A percentile compares a stretch with the other conserved stretches of the same genome.
These are phyloP conservation scores for Eucera pruinosa DNA, from an alignment of 2,888 invertebrate genomes.

Conservation along the genomic window DNA sequence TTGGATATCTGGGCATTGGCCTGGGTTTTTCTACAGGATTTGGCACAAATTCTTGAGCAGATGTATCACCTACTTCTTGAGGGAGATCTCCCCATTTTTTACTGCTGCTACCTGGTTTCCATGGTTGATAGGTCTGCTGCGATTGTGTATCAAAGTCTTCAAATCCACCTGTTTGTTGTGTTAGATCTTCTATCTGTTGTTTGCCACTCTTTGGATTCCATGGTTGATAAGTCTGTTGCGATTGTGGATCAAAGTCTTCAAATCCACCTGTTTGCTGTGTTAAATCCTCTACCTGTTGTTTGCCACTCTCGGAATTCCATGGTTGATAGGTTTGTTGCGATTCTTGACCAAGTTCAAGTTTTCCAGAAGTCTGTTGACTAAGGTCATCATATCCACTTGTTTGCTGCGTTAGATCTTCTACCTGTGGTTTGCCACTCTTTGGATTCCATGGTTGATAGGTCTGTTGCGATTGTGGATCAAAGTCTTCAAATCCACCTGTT, in stretches of 20 bases:
- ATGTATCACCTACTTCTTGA: constrained; percentile 23
- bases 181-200: constrained; percentile 43
- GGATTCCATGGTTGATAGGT: constrained; percentile 52
- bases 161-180: constrained; percentile 53
- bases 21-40: constrained; percentile 72
- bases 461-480: constrained; percentile 58
- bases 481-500: constrained; percentile 49
- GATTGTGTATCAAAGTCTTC: constrained; percentile 64
- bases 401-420: constrained; percentile 30
- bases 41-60: not conserved
- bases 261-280: constrained; percentile 29
- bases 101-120: constrained; percentile 28
- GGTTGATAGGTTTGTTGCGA: constrained; percentile 52
- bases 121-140: constrained; percentile 29
- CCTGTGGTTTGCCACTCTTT: constrained; percentile 39
- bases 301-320: constrained; percentile 34
- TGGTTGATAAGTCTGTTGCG: constrained; percentile 39
- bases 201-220: constrained; percentile 12
- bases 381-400: constrained; percentile 60
- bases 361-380: constrained; percentile 50
- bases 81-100: constrained; percentile 40
- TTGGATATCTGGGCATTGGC: constrained; percentile 55
- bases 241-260: constrained; percentile 49
- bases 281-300: constrained; percentile 18
- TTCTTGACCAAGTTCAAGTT: constrained; percentile 28